Evolutionary conservation across 2,888 invertebrate genomes (phyloP).

Genomic region (Dilophus febrilis): DNA sequence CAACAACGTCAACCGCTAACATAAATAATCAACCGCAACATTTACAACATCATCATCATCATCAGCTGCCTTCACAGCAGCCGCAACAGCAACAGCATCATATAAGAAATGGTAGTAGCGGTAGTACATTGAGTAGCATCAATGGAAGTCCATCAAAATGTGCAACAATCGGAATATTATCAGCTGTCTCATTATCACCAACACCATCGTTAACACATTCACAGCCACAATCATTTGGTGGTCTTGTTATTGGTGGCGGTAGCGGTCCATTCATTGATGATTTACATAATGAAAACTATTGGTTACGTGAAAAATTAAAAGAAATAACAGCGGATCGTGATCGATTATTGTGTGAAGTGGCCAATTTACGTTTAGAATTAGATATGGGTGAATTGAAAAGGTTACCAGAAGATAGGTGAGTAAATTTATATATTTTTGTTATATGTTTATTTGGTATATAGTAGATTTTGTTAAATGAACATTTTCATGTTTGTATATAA

Average conservation of each 20-base stretch:
- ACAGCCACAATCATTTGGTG: too few species aligned
- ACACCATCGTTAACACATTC: too few species aligned
- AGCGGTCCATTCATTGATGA: constrained; percentile 16
- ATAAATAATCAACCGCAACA: background rate
- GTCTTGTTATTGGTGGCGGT: background rate
- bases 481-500: too few species aligned
- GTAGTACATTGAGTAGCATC: too few species aligned
- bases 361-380: constrained; percentile 27
- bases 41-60: background rate
- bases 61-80: background rate
- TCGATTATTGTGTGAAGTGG: constrained; percentile 26
- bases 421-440: too few species aligned
- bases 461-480: too few species aligned
- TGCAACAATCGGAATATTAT: too few species aligned
- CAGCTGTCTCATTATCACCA: too few species aligned
- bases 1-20: background rate
- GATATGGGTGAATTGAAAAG: constrained; percentile 29
- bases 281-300: constrained; percentile 23
- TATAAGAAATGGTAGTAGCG: too few species aligned
- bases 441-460: too few species aligned
- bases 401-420: constrained; percentile 28
- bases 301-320: constrained; percentile 22
- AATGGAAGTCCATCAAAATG: too few species aligned
- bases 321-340: constrained; percentile 26
- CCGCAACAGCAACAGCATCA: too few species aligned